Evolutionary conservation across 2,113 vertebrate genomes (phyloP), one percentile per base, ranked within the genome.

Genomic region (Vulpes lagopus): DNA sequence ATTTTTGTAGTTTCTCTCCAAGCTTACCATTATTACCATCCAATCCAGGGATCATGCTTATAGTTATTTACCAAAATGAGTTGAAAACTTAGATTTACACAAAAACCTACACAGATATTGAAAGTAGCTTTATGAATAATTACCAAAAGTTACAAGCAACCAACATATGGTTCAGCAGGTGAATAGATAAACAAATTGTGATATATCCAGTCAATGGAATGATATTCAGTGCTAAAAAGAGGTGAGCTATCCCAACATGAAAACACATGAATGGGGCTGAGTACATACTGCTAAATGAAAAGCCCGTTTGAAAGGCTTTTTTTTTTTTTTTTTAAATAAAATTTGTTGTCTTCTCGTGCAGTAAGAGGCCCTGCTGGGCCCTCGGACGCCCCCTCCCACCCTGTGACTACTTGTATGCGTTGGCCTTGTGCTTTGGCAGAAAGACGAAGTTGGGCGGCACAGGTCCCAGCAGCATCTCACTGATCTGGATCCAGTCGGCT

Each of bases 381-480:
- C 32, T 9, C 32, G 2, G 2, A 25, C 0, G 11, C 49, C 53
- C 32, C 23, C 14, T 4, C 22, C 0, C 0, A 7, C 57, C 35
- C 27, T 4, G 0, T 0, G 0, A 43, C 97, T 98, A 99, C 60
- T 99, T 99, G 98, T 99, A 99, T 30, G 99, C 98, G 1, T 99
- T 99, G 23, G 99, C 99, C 98, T 99, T 99, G 98, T 99, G 99
- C 95, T 99, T 99, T 0, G 99, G 99, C 98, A 99, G 98, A 97
- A 99, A 99, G 98, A 98, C 99, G 97, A 99, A 99, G 97, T 98
- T 98, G 85, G 98, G 96, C 0, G 99, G 99, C 11, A 99, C 99
- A 0, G 99, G 99, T 81, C 99, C 99, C 89, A 99, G 98, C 2
- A 99, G 99, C 99, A 99, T 99, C 98, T 99, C 99, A 83, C 99